Conservation (phyloP, 2,888 invertebrate genomes). For the Rhyacophila evoluta region DNA sequence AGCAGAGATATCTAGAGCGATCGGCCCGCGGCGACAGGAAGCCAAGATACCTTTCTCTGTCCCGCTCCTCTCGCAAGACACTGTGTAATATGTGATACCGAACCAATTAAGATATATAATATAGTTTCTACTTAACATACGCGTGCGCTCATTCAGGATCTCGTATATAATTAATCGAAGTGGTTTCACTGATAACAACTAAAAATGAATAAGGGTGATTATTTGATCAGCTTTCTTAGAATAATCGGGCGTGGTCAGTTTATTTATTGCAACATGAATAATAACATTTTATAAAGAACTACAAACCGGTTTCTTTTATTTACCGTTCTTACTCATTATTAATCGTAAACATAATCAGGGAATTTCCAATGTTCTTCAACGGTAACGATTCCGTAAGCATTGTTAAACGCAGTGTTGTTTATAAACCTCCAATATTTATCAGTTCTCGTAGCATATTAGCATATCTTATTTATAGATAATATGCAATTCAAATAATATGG, state of each 20-base stretch:
- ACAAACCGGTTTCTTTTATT: not conserved
- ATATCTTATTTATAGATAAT: too few relatives aligned
- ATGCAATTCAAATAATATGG: too few relatives aligned
- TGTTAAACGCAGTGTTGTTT: too few relatives aligned
- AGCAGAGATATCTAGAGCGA: conserved; percentile 31
- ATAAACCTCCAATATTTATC: too few relatives aligned
- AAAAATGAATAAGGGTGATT: not conserved
- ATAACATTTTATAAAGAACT: not conserved
- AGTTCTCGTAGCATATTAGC: too few relatives aligned
- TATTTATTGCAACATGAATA: not conserved
- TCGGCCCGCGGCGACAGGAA: conserved; percentile 15
- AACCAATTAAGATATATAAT: conserved; percentile 19
- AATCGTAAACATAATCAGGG: not conserved
- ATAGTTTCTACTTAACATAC: conserved; percentile 1
- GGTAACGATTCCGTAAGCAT: too few relatives aligned
- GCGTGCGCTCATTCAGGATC: conserved; percentile 3
- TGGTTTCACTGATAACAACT: too few relatives aligned
- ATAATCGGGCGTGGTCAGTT: not conserved
- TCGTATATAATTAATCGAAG: not conserved
- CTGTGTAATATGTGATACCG: not conserved
- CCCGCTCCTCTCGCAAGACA: conserved; percentile 14
- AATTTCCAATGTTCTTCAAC: not conserved
- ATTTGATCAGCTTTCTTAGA: conserved; percentile 1
- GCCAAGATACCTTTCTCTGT: conserved; percentile 21
- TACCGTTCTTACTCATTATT: not conserved